These are phyloP conservation scores for Nomada hirtipes DNA, from an alignment of 2,888 invertebrate genomes.

Conservation along the genomic window DNA sequence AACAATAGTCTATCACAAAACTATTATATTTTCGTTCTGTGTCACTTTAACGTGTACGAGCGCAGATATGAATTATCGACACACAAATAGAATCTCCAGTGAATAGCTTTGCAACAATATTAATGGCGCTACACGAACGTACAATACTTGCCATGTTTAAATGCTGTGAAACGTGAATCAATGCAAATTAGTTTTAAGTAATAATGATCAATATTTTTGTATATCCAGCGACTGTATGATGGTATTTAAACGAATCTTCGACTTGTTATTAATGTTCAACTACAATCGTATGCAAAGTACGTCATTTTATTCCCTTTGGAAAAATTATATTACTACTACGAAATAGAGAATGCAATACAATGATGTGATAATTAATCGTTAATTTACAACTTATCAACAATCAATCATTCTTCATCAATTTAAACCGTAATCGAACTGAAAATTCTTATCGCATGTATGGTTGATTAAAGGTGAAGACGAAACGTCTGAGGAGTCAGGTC, in stretches of 20 bases:
- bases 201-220: not conserved
- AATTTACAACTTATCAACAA: not conserved
- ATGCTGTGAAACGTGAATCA: not conserved
- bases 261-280: conserved; percentile 46
- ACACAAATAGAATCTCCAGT: no score
- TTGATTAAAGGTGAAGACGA: conserved; percentile 74
- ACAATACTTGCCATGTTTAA: not conserved
- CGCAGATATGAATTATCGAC: no score
- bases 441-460: not conserved
- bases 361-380: no score
- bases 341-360: no score
- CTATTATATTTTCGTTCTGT: no score
- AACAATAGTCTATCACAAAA: no score
- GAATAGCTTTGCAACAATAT: no score
- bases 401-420: not conserved
- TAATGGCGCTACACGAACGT: not conserved
- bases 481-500: conserved; percentile 71
- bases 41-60: no score
- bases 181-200: not conserved
- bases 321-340: no score
- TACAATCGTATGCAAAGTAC: conserved; percentile 48
- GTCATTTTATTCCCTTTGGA: conserved; percentile 20
- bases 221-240: conserved; percentile 37
- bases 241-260: conserved; percentile 53
- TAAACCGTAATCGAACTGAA: not conserved